These are phyloP conservation scores for Bombus consobrinus DNA, from an alignment of 1,140 invertebrate genomes.

Conservation along the genomic window DNA sequence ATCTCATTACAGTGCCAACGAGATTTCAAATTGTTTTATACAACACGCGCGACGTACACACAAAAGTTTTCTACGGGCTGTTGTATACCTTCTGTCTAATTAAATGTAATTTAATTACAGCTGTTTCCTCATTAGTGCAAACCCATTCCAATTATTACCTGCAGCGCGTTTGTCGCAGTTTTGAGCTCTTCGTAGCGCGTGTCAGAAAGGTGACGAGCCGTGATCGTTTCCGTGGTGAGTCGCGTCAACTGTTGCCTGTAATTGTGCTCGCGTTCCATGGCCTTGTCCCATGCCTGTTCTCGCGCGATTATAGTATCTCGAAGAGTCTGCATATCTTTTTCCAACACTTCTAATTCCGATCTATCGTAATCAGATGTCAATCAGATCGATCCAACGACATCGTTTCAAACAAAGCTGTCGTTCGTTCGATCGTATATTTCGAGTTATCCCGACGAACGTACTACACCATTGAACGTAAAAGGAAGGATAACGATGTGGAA, in stretches of 20 bases:
- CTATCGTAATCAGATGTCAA: conserved; percentile 49
- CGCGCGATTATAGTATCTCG: conserved; percentile 70
- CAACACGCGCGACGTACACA: not conserved
- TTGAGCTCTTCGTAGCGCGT: conserved; percentile 71
- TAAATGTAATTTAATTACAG: not conserved
- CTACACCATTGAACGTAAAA: not conserved
- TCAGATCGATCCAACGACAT: not conserved
- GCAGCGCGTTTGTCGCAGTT: conserved; percentile 57
- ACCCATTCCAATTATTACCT: conserved; percentile 49
- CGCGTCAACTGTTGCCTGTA: conserved; percentile 75
- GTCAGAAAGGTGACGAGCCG: conserved; percentile 72
- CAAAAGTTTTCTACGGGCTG: not conserved
- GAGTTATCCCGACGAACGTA: not conserved
- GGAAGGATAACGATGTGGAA: not conserved
- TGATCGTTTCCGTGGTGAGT: conserved; percentile 73
- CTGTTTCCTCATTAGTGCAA: not conserved
- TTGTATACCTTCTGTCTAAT: not conserved
- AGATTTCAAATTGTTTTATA: not conserved
- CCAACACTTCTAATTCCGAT: conserved; percentile 74
- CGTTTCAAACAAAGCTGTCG: not conserved
- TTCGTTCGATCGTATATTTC: not conserved
- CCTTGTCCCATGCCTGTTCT: conserved; percentile 73
- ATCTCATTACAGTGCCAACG: not conserved
- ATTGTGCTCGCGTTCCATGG: conserved; percentile 72
- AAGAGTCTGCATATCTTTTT: conserved; percentile 74